Conservation (phyloP, 2,888 invertebrate genomes). For the Subacronicta megacephala region DNA sequence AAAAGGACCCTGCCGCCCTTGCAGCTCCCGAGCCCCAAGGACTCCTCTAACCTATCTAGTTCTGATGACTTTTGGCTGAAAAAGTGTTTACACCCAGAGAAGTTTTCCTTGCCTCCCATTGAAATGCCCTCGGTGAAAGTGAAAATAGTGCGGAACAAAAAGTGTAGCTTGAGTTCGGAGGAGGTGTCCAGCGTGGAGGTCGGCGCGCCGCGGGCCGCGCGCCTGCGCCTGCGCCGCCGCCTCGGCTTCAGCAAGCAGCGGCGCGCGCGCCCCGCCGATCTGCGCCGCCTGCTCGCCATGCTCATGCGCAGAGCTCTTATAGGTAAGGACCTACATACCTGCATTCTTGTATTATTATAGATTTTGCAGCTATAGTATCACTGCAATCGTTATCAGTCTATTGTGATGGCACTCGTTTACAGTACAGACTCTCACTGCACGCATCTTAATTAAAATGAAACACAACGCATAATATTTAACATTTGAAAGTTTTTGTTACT, state of each 20-base stretch:
- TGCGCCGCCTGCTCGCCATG: conserved; percentile 73
- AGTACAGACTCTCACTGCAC: too few relatives aligned
- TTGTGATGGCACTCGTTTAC: too few relatives aligned
- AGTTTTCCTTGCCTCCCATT: conserved; percentile 70
- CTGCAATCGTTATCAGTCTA: too few relatives aligned
- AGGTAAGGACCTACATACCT: conserved; percentile 65
- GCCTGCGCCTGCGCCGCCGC: conserved; percentile 48
- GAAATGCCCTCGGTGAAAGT: conserved; percentile 58
- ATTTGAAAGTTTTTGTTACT: not conserved
- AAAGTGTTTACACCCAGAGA: conserved; percentile 65
- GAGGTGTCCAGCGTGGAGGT: conserved; percentile 23
- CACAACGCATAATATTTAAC: too few relatives aligned
- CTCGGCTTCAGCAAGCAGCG: conserved; percentile 64
- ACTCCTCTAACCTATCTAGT: conserved; percentile 57
- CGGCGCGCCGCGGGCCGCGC: conserved; percentile 24
- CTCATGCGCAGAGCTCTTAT: conserved; percentile 73
- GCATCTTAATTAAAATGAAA: too few relatives aligned
- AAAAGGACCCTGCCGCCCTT: conserved; percentile 77
- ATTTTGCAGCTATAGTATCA: too few relatives aligned
- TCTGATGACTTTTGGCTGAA: conserved; percentile 73
- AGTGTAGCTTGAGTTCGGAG: conserved; percentile 47
- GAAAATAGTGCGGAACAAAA: conserved; percentile 46
- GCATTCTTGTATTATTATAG: too few relatives aligned
- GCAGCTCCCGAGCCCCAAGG: conserved; percentile 69
- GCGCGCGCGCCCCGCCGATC: conserved; percentile 65